Base-by-base conservation (phyloP, 1,140 invertebrate species). In the Dryas iulia region DNA sequence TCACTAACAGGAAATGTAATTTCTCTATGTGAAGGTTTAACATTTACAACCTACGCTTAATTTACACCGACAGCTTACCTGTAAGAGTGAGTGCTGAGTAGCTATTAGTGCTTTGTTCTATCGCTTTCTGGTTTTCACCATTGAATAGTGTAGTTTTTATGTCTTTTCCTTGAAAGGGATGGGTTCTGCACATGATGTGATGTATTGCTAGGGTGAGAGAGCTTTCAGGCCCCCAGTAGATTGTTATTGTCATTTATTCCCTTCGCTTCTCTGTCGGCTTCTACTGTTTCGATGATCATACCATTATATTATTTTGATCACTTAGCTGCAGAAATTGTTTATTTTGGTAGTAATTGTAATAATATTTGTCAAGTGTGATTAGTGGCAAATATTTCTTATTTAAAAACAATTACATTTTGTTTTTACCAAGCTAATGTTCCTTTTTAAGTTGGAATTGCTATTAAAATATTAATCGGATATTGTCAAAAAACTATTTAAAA, bases 201-300 rank as follows among this genome's bases (percentile, higher is more conserved):
- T 82, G 77, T 79, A 81, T 82, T 75, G 72, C 66, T 25, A 59
- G 76, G 77, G 74, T 62, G 74, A 72, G 67, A 73, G 75, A 73
- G 76, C 69, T 72, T 71, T 67, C 71, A 66, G 31, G 58, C 59
- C 68, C 68, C 68, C 63, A 72, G 68, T 61, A 61, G 71, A 78
- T 79, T 74, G 69, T 69, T 75, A 77, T 76, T 81, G 77, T 77
- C 73, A 74, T 76, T 77, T 74, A 74, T 77, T 78, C 69, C 66
- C 65, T 71, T 66, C 66, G 58, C 62, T 57, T 73, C 28, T 67
- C 57, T 62, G 69, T 75, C 56, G 61, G 30, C 63, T 64, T 64
- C 26, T 64, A 35, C 33, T 18, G 39, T 47, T 18, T 8, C 14
- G 39, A 21, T 47, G 39, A 18, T 47, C 18, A 47, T 47, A 21